Percentiles rank a stretch among this genome's conserved stretches.
Conservation (phyloP, 2,797 vertebrate species). For the Chiroxiphia lanceolata region DNA sequence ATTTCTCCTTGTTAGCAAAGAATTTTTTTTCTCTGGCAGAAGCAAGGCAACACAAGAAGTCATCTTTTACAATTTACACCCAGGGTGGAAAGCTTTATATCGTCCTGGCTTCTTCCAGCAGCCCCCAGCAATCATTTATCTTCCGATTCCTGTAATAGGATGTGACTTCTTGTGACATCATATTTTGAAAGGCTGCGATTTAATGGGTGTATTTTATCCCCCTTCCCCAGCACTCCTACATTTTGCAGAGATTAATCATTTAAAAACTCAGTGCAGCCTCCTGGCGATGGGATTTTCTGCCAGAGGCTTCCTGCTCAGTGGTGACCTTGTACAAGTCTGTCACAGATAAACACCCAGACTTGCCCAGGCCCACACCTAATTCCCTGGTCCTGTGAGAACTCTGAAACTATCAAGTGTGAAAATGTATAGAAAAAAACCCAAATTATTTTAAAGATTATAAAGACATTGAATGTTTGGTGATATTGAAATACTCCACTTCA, state of each 20-base stretch:
- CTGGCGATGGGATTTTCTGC: not conserved
- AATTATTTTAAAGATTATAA: not conserved
- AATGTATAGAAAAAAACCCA: not conserved
- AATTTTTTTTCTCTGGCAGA: not conserved
- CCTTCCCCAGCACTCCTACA: not conserved
- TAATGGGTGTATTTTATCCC: slow-evolving; percentile 7
- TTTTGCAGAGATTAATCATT: not conserved
- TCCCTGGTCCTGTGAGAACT: not conserved
- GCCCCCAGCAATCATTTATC: slow-evolving; percentile 57
- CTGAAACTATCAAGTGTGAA: not conserved
- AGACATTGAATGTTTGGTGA: not conserved
- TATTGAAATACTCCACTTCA: not conserved
- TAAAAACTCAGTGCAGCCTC: not conserved
- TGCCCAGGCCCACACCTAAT: not conserved
- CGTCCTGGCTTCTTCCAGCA: slow-evolving; percentile 42
- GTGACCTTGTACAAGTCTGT: not conserved
- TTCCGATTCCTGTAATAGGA: slow-evolving; percentile 54
- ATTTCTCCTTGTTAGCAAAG: slow-evolving; percentile 33
- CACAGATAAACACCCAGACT: not conserved
- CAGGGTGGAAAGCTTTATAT: slow-evolving; percentile 46
- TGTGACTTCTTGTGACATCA: slow-evolving; percentile 57
- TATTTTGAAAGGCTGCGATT: slow-evolving; percentile 42
- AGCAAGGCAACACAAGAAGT: not conserved
- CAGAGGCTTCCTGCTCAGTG: not conserved
- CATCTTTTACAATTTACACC: slow-evolving; percentile 57